A percentile compares a stretch with the other conserved stretches of the same genome.
phyloP scores from a whole-genome alignment of 2,888 invertebrate species.

The Melieria omissa region DNA sequence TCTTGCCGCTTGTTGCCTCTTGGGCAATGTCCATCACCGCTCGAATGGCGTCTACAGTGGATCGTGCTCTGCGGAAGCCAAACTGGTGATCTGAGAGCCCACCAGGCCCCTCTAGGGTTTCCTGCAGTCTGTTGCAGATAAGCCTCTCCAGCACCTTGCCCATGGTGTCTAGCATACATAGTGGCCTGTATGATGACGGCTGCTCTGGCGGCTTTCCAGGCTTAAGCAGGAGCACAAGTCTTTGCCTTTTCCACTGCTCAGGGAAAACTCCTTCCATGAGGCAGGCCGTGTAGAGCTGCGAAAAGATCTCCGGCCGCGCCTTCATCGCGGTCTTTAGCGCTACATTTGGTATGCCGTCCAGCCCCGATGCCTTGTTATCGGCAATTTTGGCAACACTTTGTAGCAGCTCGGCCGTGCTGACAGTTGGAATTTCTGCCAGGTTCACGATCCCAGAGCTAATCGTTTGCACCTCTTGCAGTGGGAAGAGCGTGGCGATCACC shows the following conservation, averaged over 20 bases:
- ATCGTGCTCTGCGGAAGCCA: constrained; percentile 22
- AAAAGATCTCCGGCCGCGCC: neutral
- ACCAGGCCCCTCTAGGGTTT: neutral
- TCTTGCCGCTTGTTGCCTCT: constrained; percentile 24
- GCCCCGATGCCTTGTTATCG: constrained; percentile 22
- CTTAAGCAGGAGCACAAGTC: constrained; percentile 23
- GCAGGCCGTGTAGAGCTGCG: neutral
- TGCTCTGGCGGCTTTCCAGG: constrained; percentile 14
- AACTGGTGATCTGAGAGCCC: constrained; percentile 14
- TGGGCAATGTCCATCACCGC: constrained; percentile 10
- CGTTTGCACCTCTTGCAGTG: neutral
- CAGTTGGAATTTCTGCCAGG: neutral
- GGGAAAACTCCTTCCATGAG: constrained; percentile 12
- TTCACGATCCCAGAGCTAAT: neutral
- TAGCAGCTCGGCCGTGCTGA: neutral
- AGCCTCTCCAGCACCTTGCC: constrained; percentile 23
- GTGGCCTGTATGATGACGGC: constrained; percentile 20
- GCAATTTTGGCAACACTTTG: neutral
- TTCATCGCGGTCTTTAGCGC: constrained; percentile 19
- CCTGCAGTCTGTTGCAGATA: constrained; percentile 6
- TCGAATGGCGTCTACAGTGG: constrained; percentile 15
- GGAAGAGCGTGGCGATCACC: neutral
- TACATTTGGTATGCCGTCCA: constrained; percentile 21
- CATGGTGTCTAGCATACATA: constrained; percentile 24
- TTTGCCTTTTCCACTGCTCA: constrained; percentile 15